These are phyloP conservation scores for Phrynocephalus forsythii DNA, from an alignment of 2,797 vertebrate species.

Conservation along the genomic window DNA sequence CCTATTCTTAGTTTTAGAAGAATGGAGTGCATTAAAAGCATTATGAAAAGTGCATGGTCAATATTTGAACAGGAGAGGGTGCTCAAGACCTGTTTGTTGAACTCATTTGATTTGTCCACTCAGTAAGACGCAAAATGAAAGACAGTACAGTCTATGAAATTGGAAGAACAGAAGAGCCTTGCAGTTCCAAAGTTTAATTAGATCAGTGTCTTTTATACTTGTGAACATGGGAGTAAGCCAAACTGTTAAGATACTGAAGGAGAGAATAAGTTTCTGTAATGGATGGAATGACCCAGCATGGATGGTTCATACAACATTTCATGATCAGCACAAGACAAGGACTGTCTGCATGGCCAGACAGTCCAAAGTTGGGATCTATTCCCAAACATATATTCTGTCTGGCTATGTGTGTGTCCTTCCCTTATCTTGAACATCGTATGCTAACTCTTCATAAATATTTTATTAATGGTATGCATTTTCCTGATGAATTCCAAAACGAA, in stretches of 20 bases:
- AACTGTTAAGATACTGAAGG: background rate
- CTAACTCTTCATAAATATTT: background rate
- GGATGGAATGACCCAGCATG: background rate
- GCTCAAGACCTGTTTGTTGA: slow-evolving; percentile 71
- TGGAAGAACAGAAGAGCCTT: slow-evolving; percentile 3
- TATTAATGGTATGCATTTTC: background rate
- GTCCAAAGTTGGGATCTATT: too few species aligned
- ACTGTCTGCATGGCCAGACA: background rate
- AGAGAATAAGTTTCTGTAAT: slow-evolving; percentile 11
- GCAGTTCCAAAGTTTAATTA: background rate
- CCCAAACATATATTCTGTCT: background rate
- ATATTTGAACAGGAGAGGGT: slow-evolving; percentile 78
- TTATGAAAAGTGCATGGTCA: rapidly evolving
- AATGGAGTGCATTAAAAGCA: background rate
- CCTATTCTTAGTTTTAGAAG: slow-evolving; percentile 27
- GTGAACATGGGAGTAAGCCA: background rate
- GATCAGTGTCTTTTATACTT: background rate
- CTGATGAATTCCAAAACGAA: background rate
- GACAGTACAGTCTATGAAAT: background rate
- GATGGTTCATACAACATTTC: background rate
- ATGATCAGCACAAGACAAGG: background rate
- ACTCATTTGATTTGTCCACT: background rate
- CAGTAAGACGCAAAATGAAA: background rate
- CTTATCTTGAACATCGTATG: background rate
- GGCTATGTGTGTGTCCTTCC: background rate